Conservation (phyloP, 2,113 vertebrate genomes). For the Oreochromis tanganicae region DNA sequence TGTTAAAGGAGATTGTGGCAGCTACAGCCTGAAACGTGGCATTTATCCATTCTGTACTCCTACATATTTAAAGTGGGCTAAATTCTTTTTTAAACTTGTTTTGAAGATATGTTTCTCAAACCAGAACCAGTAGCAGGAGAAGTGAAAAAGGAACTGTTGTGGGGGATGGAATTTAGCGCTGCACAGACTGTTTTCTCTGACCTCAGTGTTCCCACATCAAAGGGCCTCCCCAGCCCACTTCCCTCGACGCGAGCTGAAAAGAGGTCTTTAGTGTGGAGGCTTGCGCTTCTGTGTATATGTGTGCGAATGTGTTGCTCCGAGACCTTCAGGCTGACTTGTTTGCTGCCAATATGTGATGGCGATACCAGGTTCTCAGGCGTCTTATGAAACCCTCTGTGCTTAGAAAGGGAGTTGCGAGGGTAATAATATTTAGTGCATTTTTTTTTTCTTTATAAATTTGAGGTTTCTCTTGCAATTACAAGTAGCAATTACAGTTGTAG, state of each 20-base stretch:
- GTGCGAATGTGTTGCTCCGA: conserved; percentile 34
- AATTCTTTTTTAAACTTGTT: conserved; percentile 48
- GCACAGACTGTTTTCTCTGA: conserved; percentile 71
- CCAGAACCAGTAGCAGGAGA: conserved; percentile 42
- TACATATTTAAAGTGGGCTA: conserved; percentile 48
- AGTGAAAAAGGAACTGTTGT: conserved; percentile 67
- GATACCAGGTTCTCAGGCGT: conserved; percentile 31
- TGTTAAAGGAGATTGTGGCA: conserved; percentile 19
- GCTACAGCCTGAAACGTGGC: conserved; percentile 41
- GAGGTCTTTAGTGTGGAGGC: conserved; percentile 57
- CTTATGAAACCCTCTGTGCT: conserved; percentile 31
- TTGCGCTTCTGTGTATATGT: conserved; percentile 32
- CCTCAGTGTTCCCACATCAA: conserved; percentile 74
- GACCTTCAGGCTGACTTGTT: conserved; percentile 59
- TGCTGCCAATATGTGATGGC: conserved; percentile 52
- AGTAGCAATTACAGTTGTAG: background rate
- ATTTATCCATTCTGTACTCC: conserved; percentile 50
- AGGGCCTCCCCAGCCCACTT: conserved; percentile 69
- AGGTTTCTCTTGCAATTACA: background rate
- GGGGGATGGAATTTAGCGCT: conserved; percentile 74
- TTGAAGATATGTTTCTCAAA: conserved; percentile 57
- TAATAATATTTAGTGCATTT: conserved; percentile 16
- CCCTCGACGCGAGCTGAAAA: conserved; percentile 52
- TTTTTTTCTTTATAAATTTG: background rate
- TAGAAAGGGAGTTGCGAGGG: background rate